Conservation (phyloP, 2,888 invertebrate species). For the Erebia aethiops region DNA sequence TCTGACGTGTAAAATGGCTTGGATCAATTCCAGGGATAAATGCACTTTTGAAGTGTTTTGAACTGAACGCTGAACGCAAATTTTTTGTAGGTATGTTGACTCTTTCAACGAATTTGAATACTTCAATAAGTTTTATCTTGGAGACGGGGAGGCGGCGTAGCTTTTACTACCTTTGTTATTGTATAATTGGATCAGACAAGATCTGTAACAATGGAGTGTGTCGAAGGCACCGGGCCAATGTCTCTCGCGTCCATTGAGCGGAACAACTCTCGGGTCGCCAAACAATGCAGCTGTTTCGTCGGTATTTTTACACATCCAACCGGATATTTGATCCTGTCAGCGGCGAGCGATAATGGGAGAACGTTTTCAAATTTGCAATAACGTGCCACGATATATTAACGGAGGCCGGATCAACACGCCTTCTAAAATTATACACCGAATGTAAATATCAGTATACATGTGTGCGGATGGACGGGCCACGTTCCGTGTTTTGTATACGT, state of each 20-base stretch:
- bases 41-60: constrained; percentile 20
- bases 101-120: background rate
- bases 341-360: constrained; percentile 37
- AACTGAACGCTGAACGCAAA: background rate
- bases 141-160: background rate
- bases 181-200: background rate
- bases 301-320: constrained; percentile 28
- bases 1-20: constrained; percentile 16
- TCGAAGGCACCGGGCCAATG: constrained; percentile 24
- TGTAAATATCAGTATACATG: constrained; percentile 55
- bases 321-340: constrained; percentile 45
- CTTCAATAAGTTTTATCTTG: background rate
- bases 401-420: constrained; percentile 61
- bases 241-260: constrained; percentile 26
- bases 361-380: constrained; percentile 43
- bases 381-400: constrained; percentile 42
- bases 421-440: constrained; percentile 59
- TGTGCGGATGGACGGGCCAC: constrained; percentile 51
- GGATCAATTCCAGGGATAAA: constrained; percentile 23
- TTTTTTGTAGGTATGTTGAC: background rate
- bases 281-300: constrained; percentile 16
- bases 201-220: constrained; percentile 6
- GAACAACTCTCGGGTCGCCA: background rate
- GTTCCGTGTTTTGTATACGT: constrained; percentile 44
- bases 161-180: constrained; percentile 3